A percentile compares a stretch with the other conserved stretches of the same genome.
These are phyloP conservation scores for Radopholus similis DNA, from an alignment of 1,140 invertebrate species.

Conservation along the genomic window DNA sequence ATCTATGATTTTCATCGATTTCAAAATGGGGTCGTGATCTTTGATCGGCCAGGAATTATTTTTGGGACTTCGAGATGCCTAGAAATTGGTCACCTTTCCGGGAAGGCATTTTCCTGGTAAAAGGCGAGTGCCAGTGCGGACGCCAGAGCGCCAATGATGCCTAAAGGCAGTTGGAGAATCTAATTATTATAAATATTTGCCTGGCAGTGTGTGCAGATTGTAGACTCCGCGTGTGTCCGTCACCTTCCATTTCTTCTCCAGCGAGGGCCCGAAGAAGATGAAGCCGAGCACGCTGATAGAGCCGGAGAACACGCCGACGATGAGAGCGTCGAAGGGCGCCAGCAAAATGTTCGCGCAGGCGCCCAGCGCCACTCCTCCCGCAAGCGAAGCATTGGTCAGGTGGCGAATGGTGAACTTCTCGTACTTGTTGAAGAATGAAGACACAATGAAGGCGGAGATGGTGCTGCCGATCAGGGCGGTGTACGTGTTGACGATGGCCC, in stretches of 20 bases:
- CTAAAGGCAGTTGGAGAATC: neutral
- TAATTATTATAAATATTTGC: neutral
- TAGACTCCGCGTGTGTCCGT: slow-evolving; percentile 65
- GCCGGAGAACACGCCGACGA: slow-evolving; percentile 61
- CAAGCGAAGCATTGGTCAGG: slow-evolving; percentile 64
- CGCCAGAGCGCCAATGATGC: slow-evolving; percentile 61
- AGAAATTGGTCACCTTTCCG: slow-evolving; percentile 22
- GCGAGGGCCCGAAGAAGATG: slow-evolving; percentile 55
- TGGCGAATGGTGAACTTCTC: slow-evolving; percentile 61
- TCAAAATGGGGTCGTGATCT: neutral
- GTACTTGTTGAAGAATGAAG: slow-evolving; percentile 60
- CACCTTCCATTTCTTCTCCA: slow-evolving; percentile 59
- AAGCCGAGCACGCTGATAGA: slow-evolving; percentile 56
- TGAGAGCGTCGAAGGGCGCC: slow-evolving; percentile 61
- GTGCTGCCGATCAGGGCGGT: slow-evolving; percentile 62
- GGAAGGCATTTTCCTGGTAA: slow-evolving; percentile 20
- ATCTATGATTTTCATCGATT: neutral
- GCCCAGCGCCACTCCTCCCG: slow-evolving; percentile 64
- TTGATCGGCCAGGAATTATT: too few relatives aligned
- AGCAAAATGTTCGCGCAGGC: slow-evolving; percentile 66
- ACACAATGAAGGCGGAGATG: slow-evolving; percentile 63
- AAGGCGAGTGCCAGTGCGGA: slow-evolving; percentile 19
- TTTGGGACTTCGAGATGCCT: neutral
- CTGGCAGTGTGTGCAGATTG: slow-evolving; percentile 64
- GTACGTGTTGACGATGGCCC: slow-evolving; percentile 65